Evolutionary conservation across 2,113 vertebrate genomes (phyloP).

Genomic region (Scytalopus superciliaris): DNA sequence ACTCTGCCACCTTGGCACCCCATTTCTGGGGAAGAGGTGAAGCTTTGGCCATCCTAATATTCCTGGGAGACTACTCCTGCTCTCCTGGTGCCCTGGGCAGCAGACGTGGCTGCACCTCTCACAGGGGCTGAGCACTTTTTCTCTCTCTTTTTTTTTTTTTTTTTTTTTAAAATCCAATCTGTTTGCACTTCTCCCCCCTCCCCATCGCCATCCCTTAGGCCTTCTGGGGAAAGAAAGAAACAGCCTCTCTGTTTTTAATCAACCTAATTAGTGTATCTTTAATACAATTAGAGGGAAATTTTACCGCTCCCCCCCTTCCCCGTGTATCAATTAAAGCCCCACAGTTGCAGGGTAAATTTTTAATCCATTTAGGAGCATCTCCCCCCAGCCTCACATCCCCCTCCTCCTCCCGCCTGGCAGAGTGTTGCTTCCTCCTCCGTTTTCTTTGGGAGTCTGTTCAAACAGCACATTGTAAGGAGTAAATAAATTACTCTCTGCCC

Average conservation of each 20-base stretch:
- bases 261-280: slow-evolving; percentile 73
- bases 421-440: slow-evolving; percentile 68
- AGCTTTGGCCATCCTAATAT: fast-evolving
- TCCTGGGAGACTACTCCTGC: neutral
- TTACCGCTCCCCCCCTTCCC: neutral
- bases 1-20: neutral
- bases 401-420: slow-evolving; percentile 47
- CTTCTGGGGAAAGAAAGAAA: slow-evolving; percentile 58
- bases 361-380: slow-evolving; percentile 64
- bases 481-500: slow-evolving; percentile 87
- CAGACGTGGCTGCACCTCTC: neutral
- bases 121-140: neutral
- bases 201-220: slow-evolving; percentile 1
- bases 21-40: neutral
- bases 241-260: slow-evolving; percentile 72
- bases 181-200: slow-evolving; percentile 42
- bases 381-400: neutral
- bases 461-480: slow-evolving; percentile 84
- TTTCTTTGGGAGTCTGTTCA: slow-evolving; percentile 81
- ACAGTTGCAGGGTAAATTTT: slow-evolving; percentile 62
- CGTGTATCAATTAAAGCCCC: slow-evolving; percentile 59
- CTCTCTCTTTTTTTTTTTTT: neutral
- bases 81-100: neutral
- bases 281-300: slow-evolving; percentile 72
- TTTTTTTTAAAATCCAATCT: slow-evolving; percentile 19